phyloP scores from a whole-genome alignment of 2,797 vertebrate species.

The Ctenopoma multispine region DNA sequence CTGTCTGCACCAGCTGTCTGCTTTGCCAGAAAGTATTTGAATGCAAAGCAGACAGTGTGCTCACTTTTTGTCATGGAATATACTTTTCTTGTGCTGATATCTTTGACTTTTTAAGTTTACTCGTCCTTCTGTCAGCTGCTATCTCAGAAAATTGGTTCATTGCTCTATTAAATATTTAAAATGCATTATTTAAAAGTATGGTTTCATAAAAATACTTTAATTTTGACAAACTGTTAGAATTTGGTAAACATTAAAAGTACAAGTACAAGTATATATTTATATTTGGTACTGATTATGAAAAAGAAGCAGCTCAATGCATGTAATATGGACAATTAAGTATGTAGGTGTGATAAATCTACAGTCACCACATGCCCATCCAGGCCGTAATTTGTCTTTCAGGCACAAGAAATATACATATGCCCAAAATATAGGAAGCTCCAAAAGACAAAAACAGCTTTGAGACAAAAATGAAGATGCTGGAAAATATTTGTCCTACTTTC shows the following conservation, averaged over 20 bases:
- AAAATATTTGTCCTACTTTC: conserved; percentile 71
- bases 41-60: neutral
- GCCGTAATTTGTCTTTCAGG: conserved; percentile 16
- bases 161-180: neutral
- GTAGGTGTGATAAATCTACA: neutral
- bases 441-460: conserved; percentile 51
- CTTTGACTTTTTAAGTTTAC: neutral
- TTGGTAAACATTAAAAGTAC: neutral
- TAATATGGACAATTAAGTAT: neutral
- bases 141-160: conserved; percentile 1
- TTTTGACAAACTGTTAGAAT: neutral
- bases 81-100: neutral
- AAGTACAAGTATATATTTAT: neutral
- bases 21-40: neutral
- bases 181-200: neutral
- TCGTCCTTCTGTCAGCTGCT: conserved; percentile 1
- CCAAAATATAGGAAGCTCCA: conserved; percentile 45
- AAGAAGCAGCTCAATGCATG: neutral
- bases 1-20: conserved; percentile 2
- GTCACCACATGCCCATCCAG: neutral
- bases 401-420: conserved; percentile 23
- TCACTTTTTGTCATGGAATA: neutral
- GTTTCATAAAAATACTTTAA: neutral
- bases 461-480: conserved; percentile 52
- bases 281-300: too few relatives aligned